phyloP scores from a whole-genome alignment of 2,888 invertebrate genomes.

The Lochmaea capreae region DNA sequence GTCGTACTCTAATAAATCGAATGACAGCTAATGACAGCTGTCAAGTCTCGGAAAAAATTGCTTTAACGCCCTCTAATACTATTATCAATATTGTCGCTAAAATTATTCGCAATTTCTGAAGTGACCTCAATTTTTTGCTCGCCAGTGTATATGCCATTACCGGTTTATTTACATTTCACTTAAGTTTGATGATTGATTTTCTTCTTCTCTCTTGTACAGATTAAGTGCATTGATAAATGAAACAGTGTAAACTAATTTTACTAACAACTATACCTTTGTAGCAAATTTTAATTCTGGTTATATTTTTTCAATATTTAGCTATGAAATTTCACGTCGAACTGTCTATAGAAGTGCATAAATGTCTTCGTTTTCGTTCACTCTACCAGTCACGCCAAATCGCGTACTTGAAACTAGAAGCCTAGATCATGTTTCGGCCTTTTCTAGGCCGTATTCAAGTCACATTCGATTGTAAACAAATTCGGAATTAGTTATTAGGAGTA shows the following conservation, averaged over 20 bases:
- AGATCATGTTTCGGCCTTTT: conserved; percentile 40
- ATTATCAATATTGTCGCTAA: too few species aligned
- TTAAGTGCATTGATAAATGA: background rate
- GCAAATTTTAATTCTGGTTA: background rate
- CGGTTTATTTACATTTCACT: conserved; percentile 9
- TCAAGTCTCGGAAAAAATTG: too few species aligned
- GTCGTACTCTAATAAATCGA: too few species aligned
- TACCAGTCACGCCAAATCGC: conserved; percentile 2
- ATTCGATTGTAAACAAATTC: conserved; percentile 23
- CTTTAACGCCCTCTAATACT: too few species aligned
- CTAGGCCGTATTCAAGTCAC: conserved; percentile 37
- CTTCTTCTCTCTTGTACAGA: background rate
- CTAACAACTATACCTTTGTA: too few species aligned
- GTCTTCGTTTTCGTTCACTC: conserved; percentile 4
- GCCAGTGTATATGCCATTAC: background rate
- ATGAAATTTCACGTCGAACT: background rate
- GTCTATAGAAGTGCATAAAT: conserved; percentile 4
- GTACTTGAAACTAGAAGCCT: conserved; percentile 27
- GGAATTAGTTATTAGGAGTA: conserved; percentile 10
- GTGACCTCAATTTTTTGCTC: too few species aligned
- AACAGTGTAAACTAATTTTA: too few species aligned
- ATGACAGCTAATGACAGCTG: too few species aligned
- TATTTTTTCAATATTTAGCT: too few species aligned
- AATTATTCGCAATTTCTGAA: too few species aligned
- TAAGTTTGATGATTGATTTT: background rate